A percentile compares a stretch with the other conserved stretches of the same genome.
phyloP scores from a whole-genome alignment of 2,797 vertebrate genomes.

The Enteromius trimaculatus region DNA sequence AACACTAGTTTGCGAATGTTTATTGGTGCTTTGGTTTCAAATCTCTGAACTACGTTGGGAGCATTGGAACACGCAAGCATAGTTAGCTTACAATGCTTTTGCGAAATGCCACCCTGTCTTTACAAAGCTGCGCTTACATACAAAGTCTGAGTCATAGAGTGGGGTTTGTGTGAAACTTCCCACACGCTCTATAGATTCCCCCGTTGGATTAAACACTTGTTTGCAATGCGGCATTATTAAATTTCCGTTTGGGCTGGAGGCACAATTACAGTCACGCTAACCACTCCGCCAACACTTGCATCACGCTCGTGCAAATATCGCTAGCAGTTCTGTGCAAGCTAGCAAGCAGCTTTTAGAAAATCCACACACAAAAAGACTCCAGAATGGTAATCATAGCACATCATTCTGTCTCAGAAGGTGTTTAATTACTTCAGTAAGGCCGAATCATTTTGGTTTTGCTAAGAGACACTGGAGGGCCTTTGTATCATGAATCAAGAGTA shows the following conservation, averaged over 20 bases:
- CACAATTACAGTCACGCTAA: slow-evolving; percentile 42
- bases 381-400: slow-evolving; percentile 21
- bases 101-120: neutral
- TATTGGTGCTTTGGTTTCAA: neutral
- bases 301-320: slow-evolving; percentile 36
- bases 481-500: slow-evolving; percentile 58
- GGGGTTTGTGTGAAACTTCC: slow-evolving; percentile 6
- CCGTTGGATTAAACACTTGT: slow-evolving; percentile 47
- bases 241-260: slow-evolving; percentile 44
- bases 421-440: slow-evolving; percentile 65
- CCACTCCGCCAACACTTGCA: slow-evolving; percentile 45
- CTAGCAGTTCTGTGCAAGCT: neutral
- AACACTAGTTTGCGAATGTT: neutral
- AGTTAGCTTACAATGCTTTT: slow-evolving; percentile 5
- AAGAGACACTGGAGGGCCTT: slow-evolving; percentile 47
- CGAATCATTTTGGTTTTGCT: slow-evolving; percentile 59
- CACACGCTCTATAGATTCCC: neutral
- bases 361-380: neutral
- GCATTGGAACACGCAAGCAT: neutral
- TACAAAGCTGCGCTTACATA: neutral
- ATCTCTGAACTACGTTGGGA: neutral
- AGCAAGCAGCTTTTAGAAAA: slow-evolving; percentile 1
- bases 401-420: slow-evolving; percentile 44
- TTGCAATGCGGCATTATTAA: slow-evolving; percentile 41
- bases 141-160: slow-evolving; percentile 6